Percentiles rank a stretch among this genome's conserved stretches.
Evolutionary conservation across 2,113 vertebrate species (phyloP).

Genomic region (Mugil cephalus): DNA sequence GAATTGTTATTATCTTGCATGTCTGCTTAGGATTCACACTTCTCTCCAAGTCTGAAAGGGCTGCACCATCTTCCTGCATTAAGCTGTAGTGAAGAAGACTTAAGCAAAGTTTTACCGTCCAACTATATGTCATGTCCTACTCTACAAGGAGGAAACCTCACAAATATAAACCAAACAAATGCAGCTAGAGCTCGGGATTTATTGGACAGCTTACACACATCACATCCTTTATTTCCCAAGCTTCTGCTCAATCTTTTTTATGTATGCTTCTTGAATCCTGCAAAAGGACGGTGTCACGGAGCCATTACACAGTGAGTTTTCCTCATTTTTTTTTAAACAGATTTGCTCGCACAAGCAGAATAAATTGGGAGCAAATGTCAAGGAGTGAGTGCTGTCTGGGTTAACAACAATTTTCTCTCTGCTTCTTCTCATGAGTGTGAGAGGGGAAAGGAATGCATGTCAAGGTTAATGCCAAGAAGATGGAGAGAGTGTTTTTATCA

Average conservation of each 20-base stretch:
- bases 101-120: conserved; percentile 54
- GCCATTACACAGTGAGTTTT: conserved; percentile 33
- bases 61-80: conserved; percentile 54
- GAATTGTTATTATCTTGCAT: conserved; percentile 77
- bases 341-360: conserved; percentile 62
- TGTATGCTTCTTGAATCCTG: not conserved
- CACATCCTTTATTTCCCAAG: conserved; percentile 23
- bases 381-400: conserved; percentile 48
- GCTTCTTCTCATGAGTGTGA: conserved; percentile 34
- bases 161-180: conserved; percentile 64
- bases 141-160: conserved; percentile 52
- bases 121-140: conserved; percentile 47
- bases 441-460: conserved; percentile 27
- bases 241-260: conserved; percentile 15
- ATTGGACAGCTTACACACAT: conserved; percentile 29
- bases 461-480: conserved; percentile 49
- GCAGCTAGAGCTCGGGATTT: conserved; percentile 21
- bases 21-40: conserved; percentile 71
- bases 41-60: conserved; percentile 56
- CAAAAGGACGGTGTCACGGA: conserved; percentile 29
- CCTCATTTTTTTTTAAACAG: conserved; percentile 19
- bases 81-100: conserved; percentile 55
- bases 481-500: conserved; percentile 45
- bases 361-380: conserved; percentile 67
- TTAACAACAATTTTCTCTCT: conserved; percentile 47